A percentile compares a stretch with the other conserved stretches of the same genome.
These are phyloP conservation scores for Drosophila colorata DNA, from an alignment of 2,888 invertebrate species.

Conservation along the genomic window DNA sequence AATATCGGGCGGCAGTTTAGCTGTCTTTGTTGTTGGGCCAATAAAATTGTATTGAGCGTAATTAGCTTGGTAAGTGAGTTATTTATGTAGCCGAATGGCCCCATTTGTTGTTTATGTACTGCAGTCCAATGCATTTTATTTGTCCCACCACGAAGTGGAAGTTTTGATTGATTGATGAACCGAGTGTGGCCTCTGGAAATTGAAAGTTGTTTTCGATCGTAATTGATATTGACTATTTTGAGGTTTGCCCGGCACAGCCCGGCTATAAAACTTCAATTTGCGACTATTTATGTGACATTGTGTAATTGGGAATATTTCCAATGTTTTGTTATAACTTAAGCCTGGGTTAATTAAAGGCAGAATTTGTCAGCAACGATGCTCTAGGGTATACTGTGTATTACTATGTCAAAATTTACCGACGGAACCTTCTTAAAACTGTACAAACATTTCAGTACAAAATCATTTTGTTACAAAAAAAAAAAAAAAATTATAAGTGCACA, in stretches of 20 bases:
- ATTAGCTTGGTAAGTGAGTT: conserved; percentile 74
- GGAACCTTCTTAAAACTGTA: too few relatives aligned
- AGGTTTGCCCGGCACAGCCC: conserved; percentile 7
- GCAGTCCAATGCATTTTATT: conserved; percentile 41
- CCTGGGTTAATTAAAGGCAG: too few relatives aligned
- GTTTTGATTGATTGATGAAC: conserved; percentile 70
- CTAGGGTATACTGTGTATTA: not conserved
- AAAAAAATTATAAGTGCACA: not conserved
- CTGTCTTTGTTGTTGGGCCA: conserved; percentile 48
- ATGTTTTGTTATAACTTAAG: not conserved
- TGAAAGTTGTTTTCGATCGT: conserved; percentile 45
- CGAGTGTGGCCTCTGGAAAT: conserved; percentile 31
- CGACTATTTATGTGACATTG: not conserved
- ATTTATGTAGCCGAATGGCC: conserved; percentile 59
- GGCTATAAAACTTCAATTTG: conserved; percentile 29
- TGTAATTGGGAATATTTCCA: not conserved
- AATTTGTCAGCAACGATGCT: not conserved
- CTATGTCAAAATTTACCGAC: too few relatives aligned
- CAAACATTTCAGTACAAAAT: too few relatives aligned
- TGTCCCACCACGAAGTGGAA: not conserved
- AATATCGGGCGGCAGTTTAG: conserved; percentile 44
- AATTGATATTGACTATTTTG: conserved; percentile 42
- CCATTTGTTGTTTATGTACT: conserved; percentile 48
- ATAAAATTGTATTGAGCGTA: conserved; percentile 76
- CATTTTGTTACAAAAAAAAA: not conserved